A percentile compares a stretch with the other conserved stretches of the same genome.
Conservation (phyloP, 1,140 invertebrate genomes). For the Drosophila busckii region DNA sequence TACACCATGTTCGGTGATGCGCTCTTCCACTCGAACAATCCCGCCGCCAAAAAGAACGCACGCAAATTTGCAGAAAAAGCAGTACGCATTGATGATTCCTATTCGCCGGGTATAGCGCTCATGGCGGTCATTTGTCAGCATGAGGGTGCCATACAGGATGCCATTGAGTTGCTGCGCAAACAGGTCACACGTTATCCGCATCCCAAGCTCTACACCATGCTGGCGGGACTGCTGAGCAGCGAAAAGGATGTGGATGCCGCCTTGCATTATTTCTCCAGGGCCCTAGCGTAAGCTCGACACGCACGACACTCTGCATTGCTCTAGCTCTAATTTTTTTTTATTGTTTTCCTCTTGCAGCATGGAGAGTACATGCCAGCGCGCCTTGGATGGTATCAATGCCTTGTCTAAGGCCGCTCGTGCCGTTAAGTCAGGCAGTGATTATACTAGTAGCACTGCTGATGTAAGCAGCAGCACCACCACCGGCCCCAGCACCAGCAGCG, state of each 20-base stretch:
- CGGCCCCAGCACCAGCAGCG: not conserved
- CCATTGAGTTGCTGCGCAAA: conserved; percentile 57
- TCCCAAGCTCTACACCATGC: conserved; percentile 49
- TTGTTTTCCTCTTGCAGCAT: conserved; percentile 26
- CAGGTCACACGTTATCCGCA: conserved; percentile 51
- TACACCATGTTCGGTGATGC: conserved; percentile 61
- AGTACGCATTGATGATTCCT: conserved; percentile 60
- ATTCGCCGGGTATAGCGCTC: conserved; percentile 54
- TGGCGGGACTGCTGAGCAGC: conserved; percentile 49
- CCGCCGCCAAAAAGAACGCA: conserved; percentile 38
- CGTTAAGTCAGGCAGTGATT: conserved; percentile 11
- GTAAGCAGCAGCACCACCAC: conserved; percentile 1
- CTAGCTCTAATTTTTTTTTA: not conserved
- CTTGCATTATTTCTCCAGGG: conserved; percentile 60
- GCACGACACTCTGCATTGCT: not conserved
- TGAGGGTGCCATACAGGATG: conserved; percentile 39
- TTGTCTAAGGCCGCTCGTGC: conserved; percentile 35
- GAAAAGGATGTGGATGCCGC: conserved; percentile 57
- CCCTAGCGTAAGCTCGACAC: conserved; percentile 45
- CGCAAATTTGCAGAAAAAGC: conserved; percentile 58
- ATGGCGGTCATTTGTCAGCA: conserved; percentile 55
- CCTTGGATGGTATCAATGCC: conserved; percentile 53
- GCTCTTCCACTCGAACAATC: conserved; percentile 33
- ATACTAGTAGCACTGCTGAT: not conserved
- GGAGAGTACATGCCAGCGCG: conserved; percentile 48